Evolutionary conservation across 37 sponge, comb jelly and placozoan genomes (phyloP).

Genomic region (Ianthella basta): DNA sequence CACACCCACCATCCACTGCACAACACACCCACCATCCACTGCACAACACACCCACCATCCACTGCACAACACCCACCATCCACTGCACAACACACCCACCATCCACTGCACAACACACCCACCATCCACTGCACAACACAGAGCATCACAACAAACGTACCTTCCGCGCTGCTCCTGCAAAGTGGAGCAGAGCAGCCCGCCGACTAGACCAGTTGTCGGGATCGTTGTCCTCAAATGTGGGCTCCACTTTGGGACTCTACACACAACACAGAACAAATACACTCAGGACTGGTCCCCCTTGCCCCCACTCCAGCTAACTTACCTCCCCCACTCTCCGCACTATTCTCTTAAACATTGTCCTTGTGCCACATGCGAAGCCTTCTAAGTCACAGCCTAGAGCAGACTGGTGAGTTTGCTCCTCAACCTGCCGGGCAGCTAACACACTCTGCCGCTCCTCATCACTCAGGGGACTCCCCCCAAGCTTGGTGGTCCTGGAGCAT

Average conservation of each 20-base stretch:
- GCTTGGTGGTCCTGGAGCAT: constrained; percentile 59
- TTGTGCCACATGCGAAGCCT: not conserved
- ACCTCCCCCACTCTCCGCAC: constrained; percentile 40
- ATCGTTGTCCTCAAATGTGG: constrained; percentile 52
- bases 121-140: too few species aligned
- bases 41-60: too few species aligned
- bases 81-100: too few species aligned
- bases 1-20: too few species aligned
- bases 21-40: too few species aligned
- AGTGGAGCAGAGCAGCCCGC: constrained; percentile 41
- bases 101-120: too few species aligned
- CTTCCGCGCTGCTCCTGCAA: constrained; percentile 80
- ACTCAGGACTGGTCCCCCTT: not conserved
- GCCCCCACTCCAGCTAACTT: too few species aligned
- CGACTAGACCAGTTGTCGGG: constrained; percentile 63
- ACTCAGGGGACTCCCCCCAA: constrained; percentile 54
- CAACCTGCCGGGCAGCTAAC: constrained; percentile 37
- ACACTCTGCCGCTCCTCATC: constrained; percentile 48
- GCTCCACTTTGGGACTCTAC: constrained; percentile 12
- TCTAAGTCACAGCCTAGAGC: not conserved
- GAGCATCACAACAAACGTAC: constrained; percentile 24
- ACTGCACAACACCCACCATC: too few species aligned
- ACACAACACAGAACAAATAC: not conserved
- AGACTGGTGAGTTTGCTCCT: constrained; percentile 37
- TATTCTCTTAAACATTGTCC: constrained; percentile 33